These are phyloP conservation scores for Rhagonycha fulva DNA, from an alignment of 2,888 invertebrate genomes.

Conservation along the genomic window DNA sequence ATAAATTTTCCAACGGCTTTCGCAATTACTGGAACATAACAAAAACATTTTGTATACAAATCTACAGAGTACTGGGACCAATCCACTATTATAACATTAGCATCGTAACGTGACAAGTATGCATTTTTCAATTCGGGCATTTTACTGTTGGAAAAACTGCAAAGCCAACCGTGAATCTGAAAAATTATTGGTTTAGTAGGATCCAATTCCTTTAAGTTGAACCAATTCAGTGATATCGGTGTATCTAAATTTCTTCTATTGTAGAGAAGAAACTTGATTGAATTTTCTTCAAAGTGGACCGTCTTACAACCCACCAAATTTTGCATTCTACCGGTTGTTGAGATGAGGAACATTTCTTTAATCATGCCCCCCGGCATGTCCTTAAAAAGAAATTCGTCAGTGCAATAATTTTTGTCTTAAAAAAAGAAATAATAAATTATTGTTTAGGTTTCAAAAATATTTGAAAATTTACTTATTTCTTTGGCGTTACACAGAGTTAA, in stretches of 20 bases:
- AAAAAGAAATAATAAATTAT: background rate
- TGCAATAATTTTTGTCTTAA: background rate
- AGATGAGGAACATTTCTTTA: background rate
- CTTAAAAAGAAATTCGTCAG: background rate
- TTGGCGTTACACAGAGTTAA: background rate
- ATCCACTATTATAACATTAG: constrained; percentile 7
- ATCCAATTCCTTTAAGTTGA: background rate
- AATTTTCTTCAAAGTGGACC: background rate
- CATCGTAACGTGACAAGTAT: constrained; percentile 7
- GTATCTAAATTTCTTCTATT: background rate
- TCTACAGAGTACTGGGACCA: constrained; percentile 1
- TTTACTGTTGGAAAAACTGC: background rate
- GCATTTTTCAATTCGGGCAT: constrained; percentile 9
- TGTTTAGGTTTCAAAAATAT: background rate
- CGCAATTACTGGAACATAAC: background rate
- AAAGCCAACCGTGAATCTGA: constrained; percentile 12
- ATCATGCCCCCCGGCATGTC: background rate
- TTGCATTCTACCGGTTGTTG: background rate
- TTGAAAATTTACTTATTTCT: background rate
- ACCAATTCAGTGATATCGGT: background rate
- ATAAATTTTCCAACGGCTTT: background rate
- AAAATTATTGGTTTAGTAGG: background rate
- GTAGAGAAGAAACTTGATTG: background rate
- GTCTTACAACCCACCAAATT: background rate
- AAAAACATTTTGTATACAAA: background rate